Percentiles rank a stretch among this genome's conserved stretches.
phyloP scores from a whole-genome alignment of 2,888 invertebrate species.

The Abscondita cerata region DNA sequence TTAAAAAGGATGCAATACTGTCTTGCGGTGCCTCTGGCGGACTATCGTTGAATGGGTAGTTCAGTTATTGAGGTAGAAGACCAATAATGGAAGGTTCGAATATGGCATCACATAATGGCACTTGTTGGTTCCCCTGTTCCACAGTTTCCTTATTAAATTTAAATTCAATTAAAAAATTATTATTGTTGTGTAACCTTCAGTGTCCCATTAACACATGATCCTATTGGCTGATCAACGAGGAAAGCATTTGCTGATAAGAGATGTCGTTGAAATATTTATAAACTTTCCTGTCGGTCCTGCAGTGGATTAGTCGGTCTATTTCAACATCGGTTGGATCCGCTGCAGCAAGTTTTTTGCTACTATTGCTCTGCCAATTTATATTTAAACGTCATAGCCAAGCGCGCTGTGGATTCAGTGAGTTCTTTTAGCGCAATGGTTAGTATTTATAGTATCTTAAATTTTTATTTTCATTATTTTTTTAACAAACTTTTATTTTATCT shows the following conservation, averaged over 20 bases:
- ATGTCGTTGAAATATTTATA: slow-evolving; percentile 46
- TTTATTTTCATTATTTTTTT: slow-evolving; percentile 40
- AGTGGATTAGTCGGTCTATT: slow-evolving; percentile 48
- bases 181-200: too few species aligned
- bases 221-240: slow-evolving; percentile 37
- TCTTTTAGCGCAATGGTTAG: slow-evolving; percentile 52
- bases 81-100: slow-evolving; percentile 58
- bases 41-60: slow-evolving; percentile 51
- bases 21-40: slow-evolving; percentile 61
- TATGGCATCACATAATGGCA: slow-evolving; percentile 52
- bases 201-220: slow-evolving; percentile 10
- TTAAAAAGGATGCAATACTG: slow-evolving; percentile 49
- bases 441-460: slow-evolving; percentile 40
- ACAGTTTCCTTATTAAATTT: slow-evolving; percentile 17
- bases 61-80: slow-evolving; percentile 51
- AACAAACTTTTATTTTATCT: slow-evolving; percentile 15
- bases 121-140: slow-evolving; percentile 40
- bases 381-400: slow-evolving; percentile 48
- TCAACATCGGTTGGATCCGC: slow-evolving; percentile 50
- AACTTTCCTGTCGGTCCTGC: slow-evolving; percentile 51
- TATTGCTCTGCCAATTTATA: slow-evolving; percentile 46
- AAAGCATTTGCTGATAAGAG: slow-evolving; percentile 46
- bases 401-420: slow-evolving; percentile 51
- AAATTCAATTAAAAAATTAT: background rate
- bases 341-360: slow-evolving; percentile 53